These are phyloP conservation scores for Eucera pruinosa DNA, from an alignment of 2,888 invertebrate genomes.

Conservation along the genomic window DNA sequence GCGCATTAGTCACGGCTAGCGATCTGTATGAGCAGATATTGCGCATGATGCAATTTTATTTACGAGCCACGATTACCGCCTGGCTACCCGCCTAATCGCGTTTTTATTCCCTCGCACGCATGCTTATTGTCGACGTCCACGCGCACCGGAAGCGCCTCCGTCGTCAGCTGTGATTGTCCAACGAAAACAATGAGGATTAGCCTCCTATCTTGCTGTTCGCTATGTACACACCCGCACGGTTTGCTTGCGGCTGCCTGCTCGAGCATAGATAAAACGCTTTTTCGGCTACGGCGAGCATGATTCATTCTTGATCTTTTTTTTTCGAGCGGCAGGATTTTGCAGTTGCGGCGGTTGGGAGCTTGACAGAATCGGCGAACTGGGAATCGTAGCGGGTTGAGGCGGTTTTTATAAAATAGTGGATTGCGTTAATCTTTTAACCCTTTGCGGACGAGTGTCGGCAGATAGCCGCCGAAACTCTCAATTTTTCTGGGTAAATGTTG, in stretches of 20 bases:
- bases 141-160: neutral
- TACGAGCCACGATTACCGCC: constrained; percentile 43
- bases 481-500: no score
- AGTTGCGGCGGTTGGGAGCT: no score
- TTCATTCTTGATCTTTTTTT: no score
- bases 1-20: constrained; percentile 62
- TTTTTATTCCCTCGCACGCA: constrained; percentile 37
- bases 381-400: no score
- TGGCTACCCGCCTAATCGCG: constrained; percentile 35
- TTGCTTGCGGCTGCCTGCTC: no score
- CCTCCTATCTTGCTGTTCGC: neutral
- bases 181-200: neutral
- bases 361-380: no score
- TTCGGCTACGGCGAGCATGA: no score
- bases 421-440: no score
- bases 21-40: constrained; percentile 64
- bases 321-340: no score
- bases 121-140: constrained; percentile 17
- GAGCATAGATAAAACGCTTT: neutral
- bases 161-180: neutral
- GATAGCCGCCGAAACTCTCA: no score
- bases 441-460: no score
- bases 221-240: neutral
- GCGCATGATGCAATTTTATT: constrained; percentile 64
- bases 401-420: no score